phyloP scores from a whole-genome alignment of 2,888 invertebrate species.

The Mactromeris polynyma region DNA sequence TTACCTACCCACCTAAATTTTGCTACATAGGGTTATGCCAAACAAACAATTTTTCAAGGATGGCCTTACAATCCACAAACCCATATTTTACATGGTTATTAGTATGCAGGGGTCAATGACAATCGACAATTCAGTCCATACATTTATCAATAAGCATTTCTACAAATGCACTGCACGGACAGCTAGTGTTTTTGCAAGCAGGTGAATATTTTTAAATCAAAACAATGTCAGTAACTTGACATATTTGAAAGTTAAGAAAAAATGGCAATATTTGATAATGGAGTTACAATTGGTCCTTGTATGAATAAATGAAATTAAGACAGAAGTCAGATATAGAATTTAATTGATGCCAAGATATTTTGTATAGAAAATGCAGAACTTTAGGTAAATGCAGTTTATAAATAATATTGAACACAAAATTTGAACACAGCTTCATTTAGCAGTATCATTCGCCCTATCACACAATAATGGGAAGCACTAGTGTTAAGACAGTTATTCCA shows the following conservation, averaged over 20 bases:
- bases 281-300: slow-evolving; percentile 1
- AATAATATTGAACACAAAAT: slow-evolving; percentile 48
- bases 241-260: neutral
- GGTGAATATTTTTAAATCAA: neutral
- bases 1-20: too few relatives aligned
- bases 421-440: slow-evolving; percentile 60
- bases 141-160: neutral
- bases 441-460: slow-evolving; percentile 59
- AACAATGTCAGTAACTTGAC: neutral
- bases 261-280: neutral
- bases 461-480: slow-evolving; percentile 15
- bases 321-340: neutral
- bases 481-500: slow-evolving; percentile 1
- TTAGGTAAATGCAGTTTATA: slow-evolving; percentile 16
- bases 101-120: neutral
- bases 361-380: slow-evolving; percentile 5
- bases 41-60: too few relatives aligned
- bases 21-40: too few relatives aligned
- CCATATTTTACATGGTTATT: neutral
- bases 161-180: slow-evolving; percentile 3
- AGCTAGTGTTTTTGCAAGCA: neutral
- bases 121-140: neutral
- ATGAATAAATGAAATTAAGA: neutral
- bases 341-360: slow-evolving; percentile 22
- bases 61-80: neutral